Conservation (phyloP, 2,888 invertebrate genomes). For the Itoplectis maculator region DNA sequence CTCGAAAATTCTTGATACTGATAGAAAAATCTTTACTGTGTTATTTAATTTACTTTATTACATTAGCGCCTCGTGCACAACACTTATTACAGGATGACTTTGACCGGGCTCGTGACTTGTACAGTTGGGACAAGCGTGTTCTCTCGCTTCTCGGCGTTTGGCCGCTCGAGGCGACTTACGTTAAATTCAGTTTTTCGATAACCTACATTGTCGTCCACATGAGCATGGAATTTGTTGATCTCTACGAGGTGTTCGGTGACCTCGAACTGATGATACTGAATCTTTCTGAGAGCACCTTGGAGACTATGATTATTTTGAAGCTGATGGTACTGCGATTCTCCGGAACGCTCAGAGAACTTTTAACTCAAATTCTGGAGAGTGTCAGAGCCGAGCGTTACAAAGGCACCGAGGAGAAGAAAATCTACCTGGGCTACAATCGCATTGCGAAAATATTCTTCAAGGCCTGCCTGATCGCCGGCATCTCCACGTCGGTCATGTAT, state of each 20-base stretch:
- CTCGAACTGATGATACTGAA: no score
- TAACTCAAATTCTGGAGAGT: constrained; percentile 42
- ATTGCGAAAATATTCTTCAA: constrained; percentile 58
- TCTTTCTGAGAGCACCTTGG: constrained; percentile 61
- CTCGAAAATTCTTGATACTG: no score
- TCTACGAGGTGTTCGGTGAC: constrained; percentile 61
- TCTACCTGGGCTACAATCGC: constrained; percentile 65
- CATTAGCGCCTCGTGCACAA: background rate
- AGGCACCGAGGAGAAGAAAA: constrained; percentile 54
- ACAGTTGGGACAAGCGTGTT: constrained; percentile 53
- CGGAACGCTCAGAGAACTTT: constrained; percentile 41
- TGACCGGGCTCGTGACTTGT: constrained; percentile 59
- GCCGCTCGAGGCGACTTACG: constrained; percentile 63
- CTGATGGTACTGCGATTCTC: constrained; percentile 61
- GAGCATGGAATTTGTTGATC: constrained; percentile 47
- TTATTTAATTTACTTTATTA: background rate
- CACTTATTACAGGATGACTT: constrained; percentile 54
- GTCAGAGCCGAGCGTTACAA: constrained; percentile 44
- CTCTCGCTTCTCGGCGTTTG: constrained; percentile 67
- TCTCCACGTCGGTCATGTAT: constrained; percentile 14
- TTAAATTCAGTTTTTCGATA: constrained; percentile 62
- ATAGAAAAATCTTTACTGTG: background rate
- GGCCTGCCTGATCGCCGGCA: constrained; percentile 4
- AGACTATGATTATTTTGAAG: constrained; percentile 55
- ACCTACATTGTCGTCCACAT: constrained; percentile 56